Base-by-base conservation (phyloP, 2,797 vertebrate genomes). In the Rhinella marina region DNA sequence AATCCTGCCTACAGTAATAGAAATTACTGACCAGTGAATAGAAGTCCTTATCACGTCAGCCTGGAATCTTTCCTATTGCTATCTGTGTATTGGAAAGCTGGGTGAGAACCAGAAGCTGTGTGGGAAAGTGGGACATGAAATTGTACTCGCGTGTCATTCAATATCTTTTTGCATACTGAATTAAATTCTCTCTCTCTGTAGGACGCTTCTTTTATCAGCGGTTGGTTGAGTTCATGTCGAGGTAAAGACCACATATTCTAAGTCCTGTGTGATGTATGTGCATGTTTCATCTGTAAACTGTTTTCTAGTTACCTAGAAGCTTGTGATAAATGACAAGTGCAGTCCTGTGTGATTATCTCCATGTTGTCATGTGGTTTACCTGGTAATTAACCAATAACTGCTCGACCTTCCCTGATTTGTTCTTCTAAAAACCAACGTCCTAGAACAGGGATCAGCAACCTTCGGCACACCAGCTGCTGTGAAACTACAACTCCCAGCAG, bases 221-320 rank as follows among this genome's bases (percentile, higher is more conserved):
- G 89, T 95, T 99, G 90, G 98, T 98, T 93, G 98, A 99, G 91
- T 99, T 97, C 93, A 99, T 99, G 98, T 95, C 97, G 90, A 99
- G 98, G 98, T 99, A 92, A 81, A 41, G 62, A 21, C 21, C 2
- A 11, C 12, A 11, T 59, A 11, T n/a, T 52, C 52, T 52, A 54
- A 75, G n/a, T 64, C 12, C 2, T 32, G 14, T 70, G 32, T 70
- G 27, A 29, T 29, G 4, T 29, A 70, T 27, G 13, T 68, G 13
- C 25, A 29, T 0, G n/a, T 6, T 70, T 70, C 32, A 32, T 70
- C 27, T 29, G 13, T 70, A 16, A 29, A 0, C 13, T 70, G 66
- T 29, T 70, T 70, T 14, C 25, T 70, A 70, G 66, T 70, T 70
- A 4, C 64, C 7, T 14, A 16, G 64, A 13, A 68, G n/a, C 61